These are phyloP conservation scores for Sicus ferrugineus DNA, from an alignment of 2,888 invertebrate species.

Conservation along the genomic window DNA sequence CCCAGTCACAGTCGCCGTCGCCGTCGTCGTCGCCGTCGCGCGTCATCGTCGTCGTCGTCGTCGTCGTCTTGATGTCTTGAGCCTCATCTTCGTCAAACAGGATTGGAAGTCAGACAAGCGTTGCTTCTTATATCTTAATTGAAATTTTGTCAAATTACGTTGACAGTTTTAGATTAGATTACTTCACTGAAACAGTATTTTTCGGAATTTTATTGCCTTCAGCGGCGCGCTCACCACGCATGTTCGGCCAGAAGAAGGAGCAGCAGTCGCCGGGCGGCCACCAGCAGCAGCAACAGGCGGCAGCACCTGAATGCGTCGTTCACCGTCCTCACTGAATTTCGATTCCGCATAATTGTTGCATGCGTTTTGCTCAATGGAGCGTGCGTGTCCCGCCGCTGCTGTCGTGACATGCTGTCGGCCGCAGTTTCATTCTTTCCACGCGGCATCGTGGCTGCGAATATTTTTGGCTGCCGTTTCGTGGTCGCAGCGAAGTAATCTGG, in stretches of 20 bases:
- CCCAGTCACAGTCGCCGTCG: slow-evolving; percentile 29
- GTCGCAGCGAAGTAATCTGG: neutral
- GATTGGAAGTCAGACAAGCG: slow-evolving; percentile 52
- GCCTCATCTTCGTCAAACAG: slow-evolving; percentile 41
- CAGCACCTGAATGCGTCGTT: neutral
- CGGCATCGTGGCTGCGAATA: neutral
- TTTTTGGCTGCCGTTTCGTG: neutral
- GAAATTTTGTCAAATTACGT: slow-evolving; percentile 57
- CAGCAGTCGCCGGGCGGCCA: neutral
- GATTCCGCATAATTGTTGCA: slow-evolving; percentile 32
- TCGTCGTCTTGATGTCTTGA: slow-evolving; percentile 26
- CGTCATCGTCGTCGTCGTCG: neutral
- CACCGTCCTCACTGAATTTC: slow-evolving; percentile 18
- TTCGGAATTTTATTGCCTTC: slow-evolving; percentile 27
- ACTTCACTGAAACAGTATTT: slow-evolving; percentile 43
- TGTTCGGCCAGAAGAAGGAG: slow-evolving; percentile 14
- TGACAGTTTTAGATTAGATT: slow-evolving; percentile 56
- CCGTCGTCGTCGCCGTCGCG: slow-evolving; percentile 21
- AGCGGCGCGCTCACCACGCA: neutral
- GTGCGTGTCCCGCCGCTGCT: neutral
- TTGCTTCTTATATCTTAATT: slow-evolving; percentile 56
- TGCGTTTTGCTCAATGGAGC: slow-evolving; percentile 32
- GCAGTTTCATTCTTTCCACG: slow-evolving; percentile 5
- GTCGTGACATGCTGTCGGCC: neutral
- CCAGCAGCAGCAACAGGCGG: neutral